These are phyloP conservation scores for Timema cristinae DNA, from an alignment of 2,888 invertebrate genomes.

Conservation along the genomic window DNA sequence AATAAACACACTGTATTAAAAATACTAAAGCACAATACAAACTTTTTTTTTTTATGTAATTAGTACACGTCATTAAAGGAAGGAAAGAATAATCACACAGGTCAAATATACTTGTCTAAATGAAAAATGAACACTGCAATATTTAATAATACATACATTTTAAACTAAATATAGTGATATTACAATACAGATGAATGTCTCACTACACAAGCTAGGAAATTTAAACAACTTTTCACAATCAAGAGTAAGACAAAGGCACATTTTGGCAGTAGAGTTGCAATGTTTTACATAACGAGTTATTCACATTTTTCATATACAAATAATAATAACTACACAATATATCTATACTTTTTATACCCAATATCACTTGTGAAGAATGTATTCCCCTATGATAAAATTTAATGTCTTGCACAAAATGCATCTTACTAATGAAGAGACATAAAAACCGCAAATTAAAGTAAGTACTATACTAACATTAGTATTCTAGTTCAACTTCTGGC, in stretches of 20 bases:
- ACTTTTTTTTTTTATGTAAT: no score
- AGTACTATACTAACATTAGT: not conserved
- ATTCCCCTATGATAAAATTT: not conserved
- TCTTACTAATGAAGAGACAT: not conserved
- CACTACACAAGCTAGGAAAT: conserved; percentile 1
- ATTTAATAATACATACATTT: conserved; percentile 10
- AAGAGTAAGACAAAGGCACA: conserved; percentile 1
- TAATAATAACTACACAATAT: conserved; percentile 3
- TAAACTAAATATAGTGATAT: not conserved
- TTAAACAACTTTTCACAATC: not conserved
- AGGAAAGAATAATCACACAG: no score
- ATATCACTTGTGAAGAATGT: not conserved
- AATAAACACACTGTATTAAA: no score
- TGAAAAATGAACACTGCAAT: conserved; percentile 11
- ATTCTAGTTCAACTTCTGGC: no score
- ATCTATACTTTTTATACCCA: not conserved
- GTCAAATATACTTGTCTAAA: not conserved
- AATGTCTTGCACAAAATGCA: not conserved
- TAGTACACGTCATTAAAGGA: no score
- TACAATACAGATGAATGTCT: not conserved
- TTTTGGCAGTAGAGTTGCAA: conserved; percentile 15
- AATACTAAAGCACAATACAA: no score
- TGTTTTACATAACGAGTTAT: not conserved
- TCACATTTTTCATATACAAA: conserved; percentile 5
- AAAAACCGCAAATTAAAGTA: not conserved